Evolutionary conservation across 1,140 invertebrate species (phyloP).

Genomic region (Macrobrachium nipponense): DNA sequence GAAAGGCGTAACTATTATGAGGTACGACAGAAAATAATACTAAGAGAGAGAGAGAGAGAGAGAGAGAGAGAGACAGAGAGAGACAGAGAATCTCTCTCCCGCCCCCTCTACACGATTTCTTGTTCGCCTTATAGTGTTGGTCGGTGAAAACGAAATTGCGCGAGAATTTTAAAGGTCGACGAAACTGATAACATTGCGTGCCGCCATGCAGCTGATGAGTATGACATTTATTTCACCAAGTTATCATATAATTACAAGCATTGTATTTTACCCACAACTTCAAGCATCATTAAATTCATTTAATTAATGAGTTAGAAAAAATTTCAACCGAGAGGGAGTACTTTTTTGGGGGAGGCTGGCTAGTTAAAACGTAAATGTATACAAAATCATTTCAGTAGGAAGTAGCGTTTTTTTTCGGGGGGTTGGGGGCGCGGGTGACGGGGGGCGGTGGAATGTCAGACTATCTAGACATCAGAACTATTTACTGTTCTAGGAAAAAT

Average conservation of each 20-base stretch:
- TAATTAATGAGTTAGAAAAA: slow-evolving; percentile 3
- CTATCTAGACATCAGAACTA: too few relatives aligned
- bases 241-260: slow-evolving; percentile 34
- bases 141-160: neutral
- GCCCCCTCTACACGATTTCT: too few relatives aligned
- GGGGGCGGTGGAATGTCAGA: too few relatives aligned
- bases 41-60: slow-evolving; percentile 33
- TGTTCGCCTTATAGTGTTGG: too few relatives aligned
- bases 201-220: slow-evolving; percentile 30
- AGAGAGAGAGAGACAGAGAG: slow-evolving; percentile 44
- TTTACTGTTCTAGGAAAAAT: too few relatives aligned
- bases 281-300: slow-evolving; percentile 26
- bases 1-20: neutral
- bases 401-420: too few relatives aligned
- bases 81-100: slow-evolving; percentile 8
- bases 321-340: neutral
- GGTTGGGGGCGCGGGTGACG: too few relatives aligned
- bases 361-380: too few relatives aligned
- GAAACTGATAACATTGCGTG: slow-evolving; percentile 21
- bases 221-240: slow-evolving; percentile 24
- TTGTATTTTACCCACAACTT: slow-evolving; percentile 17
- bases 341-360: neutral
- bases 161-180: slow-evolving; percentile 19
- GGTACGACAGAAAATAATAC: neutral
- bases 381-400: too few relatives aligned